Evolutionary conservation across 2,888 invertebrate species (phyloP).

Genomic region (Latheticus oryzae): DNA sequence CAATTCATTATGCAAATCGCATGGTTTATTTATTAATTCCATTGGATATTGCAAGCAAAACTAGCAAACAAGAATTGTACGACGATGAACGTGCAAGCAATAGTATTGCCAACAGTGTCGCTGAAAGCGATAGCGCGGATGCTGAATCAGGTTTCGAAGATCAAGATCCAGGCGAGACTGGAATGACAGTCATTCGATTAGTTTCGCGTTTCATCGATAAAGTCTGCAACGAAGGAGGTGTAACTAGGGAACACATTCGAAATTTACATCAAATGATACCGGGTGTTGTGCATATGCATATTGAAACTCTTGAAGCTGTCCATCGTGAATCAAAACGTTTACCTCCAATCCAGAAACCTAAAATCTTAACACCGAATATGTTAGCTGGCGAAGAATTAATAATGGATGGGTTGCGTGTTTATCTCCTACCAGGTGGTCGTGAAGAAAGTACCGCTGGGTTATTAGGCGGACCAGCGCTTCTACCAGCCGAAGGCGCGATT

Average conservation of each 20-base stretch:
- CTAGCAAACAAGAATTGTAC: slow-evolving; percentile 76
- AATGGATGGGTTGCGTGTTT: slow-evolving; percentile 88
- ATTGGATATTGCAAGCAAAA: slow-evolving; percentile 80
- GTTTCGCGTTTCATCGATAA: slow-evolving; percentile 93
- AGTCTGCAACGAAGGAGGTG: slow-evolving; percentile 94
- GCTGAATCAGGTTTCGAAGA: slow-evolving; percentile 97
- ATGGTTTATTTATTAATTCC: slow-evolving; percentile 96
- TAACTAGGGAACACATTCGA: slow-evolving; percentile 91
- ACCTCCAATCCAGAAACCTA: slow-evolving; percentile 96
- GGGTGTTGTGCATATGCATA: slow-evolving; percentile 95
- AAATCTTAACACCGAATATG: slow-evolving; percentile 90
- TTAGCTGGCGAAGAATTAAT: slow-evolving; percentile 89
- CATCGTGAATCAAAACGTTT: slow-evolving; percentile 89
- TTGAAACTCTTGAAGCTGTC: slow-evolving; percentile 96
- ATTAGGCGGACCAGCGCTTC: slow-evolving; percentile 73
- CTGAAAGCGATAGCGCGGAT: slow-evolving; percentile 91
- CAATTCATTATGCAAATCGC: slow-evolving; percentile 96
- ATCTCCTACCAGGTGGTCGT: slow-evolving; percentile 90
- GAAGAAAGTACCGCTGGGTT: slow-evolving; percentile 79
- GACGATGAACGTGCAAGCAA: slow-evolving; percentile 86
- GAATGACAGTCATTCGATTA: slow-evolving; percentile 87
- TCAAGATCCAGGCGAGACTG: slow-evolving; percentile 86
- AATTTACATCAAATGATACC: slow-evolving; percentile 96
- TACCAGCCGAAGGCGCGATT: slow-evolving; percentile 97
- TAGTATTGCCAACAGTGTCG: slow-evolving; percentile 90